Evolutionary conservation across 2,113 vertebrate genomes (phyloP).

Genomic region (Prunella fulvescens): DNA sequence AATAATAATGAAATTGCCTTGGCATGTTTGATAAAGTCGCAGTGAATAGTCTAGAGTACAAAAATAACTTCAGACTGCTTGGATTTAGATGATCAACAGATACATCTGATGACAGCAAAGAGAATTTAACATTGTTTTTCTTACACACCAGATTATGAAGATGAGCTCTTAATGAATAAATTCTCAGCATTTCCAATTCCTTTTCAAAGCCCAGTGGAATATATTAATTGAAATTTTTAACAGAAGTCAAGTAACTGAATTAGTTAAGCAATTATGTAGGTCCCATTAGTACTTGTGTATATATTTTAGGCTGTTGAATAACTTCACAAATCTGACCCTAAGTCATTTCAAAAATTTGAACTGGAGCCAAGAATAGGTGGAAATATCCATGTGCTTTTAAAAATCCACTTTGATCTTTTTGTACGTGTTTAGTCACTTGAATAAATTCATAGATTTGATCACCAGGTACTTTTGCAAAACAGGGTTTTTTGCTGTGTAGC

Average conservation of each 20-base stretch:
- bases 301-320: not conserved
- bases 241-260: not conserved
- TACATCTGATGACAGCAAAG: not conserved
- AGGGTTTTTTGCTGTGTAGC: not conserved
- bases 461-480: not conserved
- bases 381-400: not conserved
- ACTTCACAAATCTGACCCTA: not conserved
- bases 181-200: not conserved
- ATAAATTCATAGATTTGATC: not conserved
- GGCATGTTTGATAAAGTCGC: not conserved
- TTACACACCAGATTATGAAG: not conserved
- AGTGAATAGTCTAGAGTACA: not conserved
- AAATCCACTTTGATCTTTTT: not conserved
- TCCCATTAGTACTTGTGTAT: not conserved
- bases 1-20: constrained; percentile 8
- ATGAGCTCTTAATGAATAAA: not conserved
- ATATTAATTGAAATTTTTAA: not conserved
- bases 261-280: not conserved
- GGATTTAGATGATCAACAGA: not conserved
- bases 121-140: not conserved
- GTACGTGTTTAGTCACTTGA: not conserved
- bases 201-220: constrained; percentile 13
- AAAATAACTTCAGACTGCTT: not conserved
- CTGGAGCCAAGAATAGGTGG: not conserved
- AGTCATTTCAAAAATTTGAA: not conserved